phyloP scores from a whole-genome alignment of 2,113 vertebrate species.

The Ivindomyrus marchei region DNA sequence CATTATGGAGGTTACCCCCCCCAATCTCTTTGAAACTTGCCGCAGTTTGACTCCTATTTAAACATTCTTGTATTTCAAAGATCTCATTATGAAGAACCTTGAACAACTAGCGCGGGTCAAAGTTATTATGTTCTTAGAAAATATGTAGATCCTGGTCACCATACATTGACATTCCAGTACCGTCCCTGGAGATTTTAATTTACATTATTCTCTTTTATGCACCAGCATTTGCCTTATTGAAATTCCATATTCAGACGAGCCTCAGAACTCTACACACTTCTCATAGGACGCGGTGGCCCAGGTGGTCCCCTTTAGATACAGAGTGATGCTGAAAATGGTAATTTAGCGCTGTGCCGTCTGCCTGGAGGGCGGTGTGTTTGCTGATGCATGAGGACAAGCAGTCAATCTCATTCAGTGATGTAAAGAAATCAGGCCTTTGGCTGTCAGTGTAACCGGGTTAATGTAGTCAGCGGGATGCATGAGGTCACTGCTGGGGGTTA shows the following conservation, averaged over 20 bases:
- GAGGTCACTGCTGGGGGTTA: slow-evolving; percentile 5
- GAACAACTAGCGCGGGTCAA: neutral
- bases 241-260: neutral
- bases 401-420: neutral
- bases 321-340: neutral
- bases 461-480: neutral
- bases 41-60: neutral
- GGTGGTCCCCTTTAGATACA: neutral
- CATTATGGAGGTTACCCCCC: neutral
- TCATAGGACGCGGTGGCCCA: neutral
- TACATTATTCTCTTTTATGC: neutral
- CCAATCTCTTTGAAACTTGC: neutral
- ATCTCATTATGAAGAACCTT: neutral
- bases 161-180: neutral
- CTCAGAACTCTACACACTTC: neutral
- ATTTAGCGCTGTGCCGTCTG: neutral
- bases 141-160: neutral
- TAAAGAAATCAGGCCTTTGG: neutral
- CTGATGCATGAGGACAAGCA: neutral
- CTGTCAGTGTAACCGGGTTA: neutral
- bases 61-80: neutral
- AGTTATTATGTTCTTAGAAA: neutral
- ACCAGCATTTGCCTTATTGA: neutral
- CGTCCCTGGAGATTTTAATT: neutral
- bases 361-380: neutral